A percentile compares a stretch with the other conserved stretches of the same genome.
phyloP scores from a whole-genome alignment of 2,888 invertebrate genomes.

The Ochropacha duplaris region DNA sequence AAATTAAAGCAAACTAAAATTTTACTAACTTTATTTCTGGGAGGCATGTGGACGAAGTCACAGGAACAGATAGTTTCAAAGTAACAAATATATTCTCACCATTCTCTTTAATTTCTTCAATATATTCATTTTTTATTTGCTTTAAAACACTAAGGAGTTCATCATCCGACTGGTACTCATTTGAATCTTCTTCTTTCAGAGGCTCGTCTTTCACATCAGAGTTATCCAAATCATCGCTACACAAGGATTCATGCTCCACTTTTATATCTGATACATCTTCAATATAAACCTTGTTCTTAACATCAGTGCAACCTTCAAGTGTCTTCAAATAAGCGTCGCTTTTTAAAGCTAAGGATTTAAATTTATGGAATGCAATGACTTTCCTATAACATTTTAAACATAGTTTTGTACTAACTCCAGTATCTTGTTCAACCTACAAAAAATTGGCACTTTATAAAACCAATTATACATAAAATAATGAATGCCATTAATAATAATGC shows the following conservation, averaged over 20 bases:
- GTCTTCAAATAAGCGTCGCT: slow-evolving; percentile 52
- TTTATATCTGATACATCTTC: slow-evolving; percentile 24
- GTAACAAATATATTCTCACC: slow-evolving; percentile 30
- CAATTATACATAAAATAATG: too few species aligned
- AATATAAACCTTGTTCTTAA: slow-evolving; percentile 34
- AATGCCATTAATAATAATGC: too few species aligned
- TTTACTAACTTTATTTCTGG: neutral
- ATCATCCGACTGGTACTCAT: slow-evolving; percentile 52
- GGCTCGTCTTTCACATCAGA: slow-evolving; percentile 14
- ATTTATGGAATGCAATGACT: slow-evolving; percentile 55
- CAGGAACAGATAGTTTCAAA: neutral
- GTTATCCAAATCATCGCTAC: slow-evolving; percentile 14
- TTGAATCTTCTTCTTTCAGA: slow-evolving; percentile 2
- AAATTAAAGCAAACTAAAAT: too few species aligned
- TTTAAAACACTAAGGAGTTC: slow-evolving; percentile 61
- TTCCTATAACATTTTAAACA: slow-evolving; percentile 62
- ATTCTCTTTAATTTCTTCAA: slow-evolving; percentile 43
- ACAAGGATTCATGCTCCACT: slow-evolving; percentile 28
- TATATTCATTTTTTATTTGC: slow-evolving; percentile 50
- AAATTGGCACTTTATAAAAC: slow-evolving; percentile 5
- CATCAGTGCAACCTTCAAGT: slow-evolving; percentile 16
- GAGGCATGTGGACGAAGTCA: too few species aligned
- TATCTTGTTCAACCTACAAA: slow-evolving; percentile 46
- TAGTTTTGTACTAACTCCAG: slow-evolving; percentile 50
- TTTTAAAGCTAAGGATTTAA: slow-evolving; percentile 58